Percentiles rank a stretch among this genome's conserved stretches.
Evolutionary conservation across 2,888 invertebrate genomes (phyloP).

Genomic region (Rhagonycha lutea): DNA sequence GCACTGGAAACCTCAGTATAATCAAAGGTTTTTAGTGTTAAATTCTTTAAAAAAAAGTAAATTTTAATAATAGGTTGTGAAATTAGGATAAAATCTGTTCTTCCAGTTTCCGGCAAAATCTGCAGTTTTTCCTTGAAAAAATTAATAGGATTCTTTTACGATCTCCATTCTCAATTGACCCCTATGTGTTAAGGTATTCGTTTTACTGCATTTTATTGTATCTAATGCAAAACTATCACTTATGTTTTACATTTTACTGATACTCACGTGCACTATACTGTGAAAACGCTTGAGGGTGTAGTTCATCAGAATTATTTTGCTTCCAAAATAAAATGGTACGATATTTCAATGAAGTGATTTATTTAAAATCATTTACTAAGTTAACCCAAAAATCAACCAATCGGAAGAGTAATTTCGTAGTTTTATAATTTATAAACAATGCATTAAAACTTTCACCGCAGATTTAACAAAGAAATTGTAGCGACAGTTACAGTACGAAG

Average conservation of each 20-base stretch:
- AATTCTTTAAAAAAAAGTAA: too few species aligned
- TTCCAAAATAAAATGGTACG: not conserved
- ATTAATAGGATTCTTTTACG: too few species aligned
- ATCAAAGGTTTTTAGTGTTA: too few species aligned
- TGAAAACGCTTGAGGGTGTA: not conserved
- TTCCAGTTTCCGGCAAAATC: too few species aligned
- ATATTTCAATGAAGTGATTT: not conserved
- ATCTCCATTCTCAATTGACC: not conserved
- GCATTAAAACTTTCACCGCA: slow-evolving; percentile 28
- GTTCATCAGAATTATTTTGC: not conserved
- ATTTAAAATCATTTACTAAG: not conserved
- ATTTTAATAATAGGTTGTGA: too few species aligned
- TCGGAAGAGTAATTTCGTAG: slow-evolving; percentile 22
- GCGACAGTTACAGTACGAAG: slow-evolving; percentile 15
- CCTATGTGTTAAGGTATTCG: not conserved
- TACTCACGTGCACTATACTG: not conserved
- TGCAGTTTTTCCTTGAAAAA: too few species aligned
- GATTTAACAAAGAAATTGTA: slow-evolving; percentile 23
- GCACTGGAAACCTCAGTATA: too few species aligned
- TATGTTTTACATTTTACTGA: not conserved
- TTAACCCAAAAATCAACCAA: slow-evolving; percentile 16
- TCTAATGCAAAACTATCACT: not conserved
- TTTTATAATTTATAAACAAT: slow-evolving; percentile 24
- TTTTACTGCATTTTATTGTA: not conserved
- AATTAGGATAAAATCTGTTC: too few species aligned